Evolutionary conservation across 2,888 invertebrate genomes (phyloP).

Genomic region (Sussaba pulchella): DNA sequence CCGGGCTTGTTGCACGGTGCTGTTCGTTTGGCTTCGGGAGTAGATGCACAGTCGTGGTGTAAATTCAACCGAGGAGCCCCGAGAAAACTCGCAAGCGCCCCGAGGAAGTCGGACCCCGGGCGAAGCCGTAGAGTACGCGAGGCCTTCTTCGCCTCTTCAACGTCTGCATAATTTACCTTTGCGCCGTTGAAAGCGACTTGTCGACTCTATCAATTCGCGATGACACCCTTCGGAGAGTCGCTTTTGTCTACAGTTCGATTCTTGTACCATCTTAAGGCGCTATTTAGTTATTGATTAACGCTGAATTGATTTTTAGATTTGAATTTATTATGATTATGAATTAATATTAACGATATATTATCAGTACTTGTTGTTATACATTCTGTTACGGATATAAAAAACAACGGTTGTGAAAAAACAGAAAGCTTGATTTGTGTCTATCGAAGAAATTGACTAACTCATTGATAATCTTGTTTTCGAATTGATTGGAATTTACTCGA

Average conservation of each 20-base stretch:
- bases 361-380: no score
- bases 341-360: no score
- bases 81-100: constrained; percentile 4
- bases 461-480: background rate
- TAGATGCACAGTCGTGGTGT: constrained; percentile 24
- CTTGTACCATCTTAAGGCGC: background rate
- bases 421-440: background rate
- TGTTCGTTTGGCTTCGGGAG: constrained; percentile 51
- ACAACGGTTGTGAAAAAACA: background rate
- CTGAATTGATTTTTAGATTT: no score
- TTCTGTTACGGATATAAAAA: background rate
- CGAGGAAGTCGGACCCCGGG: constrained; percentile 4
- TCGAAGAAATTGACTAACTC: background rate
- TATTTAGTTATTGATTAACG: background rate
- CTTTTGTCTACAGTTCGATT: background rate
- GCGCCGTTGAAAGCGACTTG: constrained; percentile 66
- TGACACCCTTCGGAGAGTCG: background rate
- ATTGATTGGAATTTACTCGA: no score
- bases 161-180: constrained; percentile 34
- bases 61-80: constrained; percentile 38
- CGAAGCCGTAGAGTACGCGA: constrained; percentile 35
- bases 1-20: constrained; percentile 8
- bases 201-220: constrained; percentile 48
- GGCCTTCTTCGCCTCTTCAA: constrained; percentile 27
- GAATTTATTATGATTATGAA: no score